Evolutionary conservation across 2,113 vertebrate species (phyloP).

Genomic region (Hypanus sabinus): DNA sequence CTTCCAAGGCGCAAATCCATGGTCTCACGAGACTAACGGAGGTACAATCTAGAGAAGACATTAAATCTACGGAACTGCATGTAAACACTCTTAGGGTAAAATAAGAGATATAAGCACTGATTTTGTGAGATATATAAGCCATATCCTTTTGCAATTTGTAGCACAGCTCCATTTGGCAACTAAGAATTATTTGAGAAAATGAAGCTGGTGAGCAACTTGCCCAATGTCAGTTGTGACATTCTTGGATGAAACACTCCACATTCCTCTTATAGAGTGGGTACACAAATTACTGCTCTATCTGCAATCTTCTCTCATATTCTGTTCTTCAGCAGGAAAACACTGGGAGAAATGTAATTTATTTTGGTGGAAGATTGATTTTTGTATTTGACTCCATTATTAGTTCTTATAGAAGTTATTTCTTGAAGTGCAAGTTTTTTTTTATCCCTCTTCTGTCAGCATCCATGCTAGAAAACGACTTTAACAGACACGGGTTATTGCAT

Average conservation of each 20-base stretch:
- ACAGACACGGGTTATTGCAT: no score
- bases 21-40: no score
- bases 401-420: neutral
- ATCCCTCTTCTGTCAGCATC: neutral
- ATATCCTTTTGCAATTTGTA: neutral
- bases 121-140: neutral
- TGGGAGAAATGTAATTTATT: neutral
- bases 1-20: no score
- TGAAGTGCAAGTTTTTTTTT: neutral
- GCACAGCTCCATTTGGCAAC: neutral
- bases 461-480: no score
- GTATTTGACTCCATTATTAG: neutral
- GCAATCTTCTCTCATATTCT: neutral
- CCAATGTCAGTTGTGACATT: neutral
- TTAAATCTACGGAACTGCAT: neutral
- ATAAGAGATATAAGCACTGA: neutral
- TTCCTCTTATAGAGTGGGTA: neutral
- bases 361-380: neutral
- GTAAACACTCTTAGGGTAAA: neutral
- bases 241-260: neutral
- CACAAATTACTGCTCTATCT: neutral
- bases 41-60: neutral
- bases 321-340: neutral
- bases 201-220: neutral
- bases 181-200: neutral